Evolutionary conservation across 2,113 vertebrate species (phyloP).

Genomic region (Columba janthina): DNA sequence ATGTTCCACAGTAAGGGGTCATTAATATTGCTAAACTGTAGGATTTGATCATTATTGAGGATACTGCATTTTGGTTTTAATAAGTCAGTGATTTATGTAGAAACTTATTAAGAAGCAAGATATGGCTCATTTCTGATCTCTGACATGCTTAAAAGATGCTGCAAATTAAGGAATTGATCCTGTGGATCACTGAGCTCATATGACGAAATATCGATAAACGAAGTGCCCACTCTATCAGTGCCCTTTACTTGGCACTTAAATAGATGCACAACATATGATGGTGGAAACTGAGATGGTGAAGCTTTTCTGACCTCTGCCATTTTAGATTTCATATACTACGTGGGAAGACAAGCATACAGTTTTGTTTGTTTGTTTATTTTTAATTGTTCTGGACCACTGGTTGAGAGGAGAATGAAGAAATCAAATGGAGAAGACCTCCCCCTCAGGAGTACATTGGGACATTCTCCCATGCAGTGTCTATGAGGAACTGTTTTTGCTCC

Average conservation of each 20-base stretch:
- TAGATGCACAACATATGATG: neutral
- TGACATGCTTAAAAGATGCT: conserved; percentile 45
- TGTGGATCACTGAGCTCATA: neutral
- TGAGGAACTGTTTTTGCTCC: neutral
- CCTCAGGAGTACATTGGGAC: accelerated
- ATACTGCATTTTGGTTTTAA: conserved; percentile 44
- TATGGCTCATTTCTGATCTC: conserved; percentile 58
- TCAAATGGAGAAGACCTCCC: neutral
- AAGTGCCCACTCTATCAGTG: neutral
- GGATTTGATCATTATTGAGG: conserved; percentile 45
- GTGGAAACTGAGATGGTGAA: neutral
- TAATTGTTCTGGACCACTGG: neutral
- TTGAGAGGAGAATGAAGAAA: too few relatives aligned
- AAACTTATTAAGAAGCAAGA: conserved; percentile 40
- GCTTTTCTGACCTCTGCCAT: neutral
- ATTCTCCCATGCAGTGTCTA: accelerated
- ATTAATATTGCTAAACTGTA: conserved; percentile 42
- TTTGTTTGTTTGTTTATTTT: neutral
- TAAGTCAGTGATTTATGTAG: conserved; percentile 62
- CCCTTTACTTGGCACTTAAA: neutral
- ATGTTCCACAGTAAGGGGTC: neutral
- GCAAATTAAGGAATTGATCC: conserved; percentile 62
- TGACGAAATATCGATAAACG: conserved; percentile 12
- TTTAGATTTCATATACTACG: neutral
- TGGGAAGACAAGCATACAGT: neutral